A percentile compares a stretch with the other conserved stretches of the same genome.
These are phyloP conservation scores for Hippocampus barbouri DNA, from an alignment of 2,113 vertebrate genomes.

Conservation along the genomic window DNA sequence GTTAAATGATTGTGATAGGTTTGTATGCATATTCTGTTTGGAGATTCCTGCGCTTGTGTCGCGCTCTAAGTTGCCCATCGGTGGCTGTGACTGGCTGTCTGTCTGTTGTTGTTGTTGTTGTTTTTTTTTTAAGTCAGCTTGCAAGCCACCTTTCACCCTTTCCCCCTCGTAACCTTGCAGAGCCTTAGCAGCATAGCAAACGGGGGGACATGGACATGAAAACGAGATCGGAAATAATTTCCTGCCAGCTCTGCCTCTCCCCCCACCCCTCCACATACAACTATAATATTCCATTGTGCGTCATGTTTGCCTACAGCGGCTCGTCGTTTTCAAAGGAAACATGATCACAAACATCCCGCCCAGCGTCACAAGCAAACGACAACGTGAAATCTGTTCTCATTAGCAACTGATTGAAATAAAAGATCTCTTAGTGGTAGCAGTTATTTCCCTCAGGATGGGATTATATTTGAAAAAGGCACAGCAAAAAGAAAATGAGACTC, in stretches of 20 bases:
- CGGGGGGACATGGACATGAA: background rate
- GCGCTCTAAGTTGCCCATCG: background rate
- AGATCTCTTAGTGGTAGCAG: background rate
- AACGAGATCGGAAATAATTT: background rate
- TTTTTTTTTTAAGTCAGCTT: background rate
- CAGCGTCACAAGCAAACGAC: background rate
- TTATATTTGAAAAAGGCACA: background rate
- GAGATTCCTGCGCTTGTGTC: background rate
- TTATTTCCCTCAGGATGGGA: background rate
- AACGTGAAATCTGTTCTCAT: constrained; percentile 1
- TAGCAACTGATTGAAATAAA: constrained; percentile 2
- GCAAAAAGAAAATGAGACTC: background rate
- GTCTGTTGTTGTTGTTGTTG: background rate
- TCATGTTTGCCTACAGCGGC: background rate
- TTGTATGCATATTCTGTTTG: background rate
- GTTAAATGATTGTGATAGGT: background rate
- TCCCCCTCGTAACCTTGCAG: background rate
- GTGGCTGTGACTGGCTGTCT: background rate
- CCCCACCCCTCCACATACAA: background rate
- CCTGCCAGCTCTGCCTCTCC: background rate
- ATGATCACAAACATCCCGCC: background rate
- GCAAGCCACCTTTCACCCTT: background rate
- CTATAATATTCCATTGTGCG: background rate
- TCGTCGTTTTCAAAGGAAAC: background rate
- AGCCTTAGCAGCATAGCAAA: background rate